Conservation (phyloP, 2,888 invertebrate species). For the Tiliacea aurago region DNA sequence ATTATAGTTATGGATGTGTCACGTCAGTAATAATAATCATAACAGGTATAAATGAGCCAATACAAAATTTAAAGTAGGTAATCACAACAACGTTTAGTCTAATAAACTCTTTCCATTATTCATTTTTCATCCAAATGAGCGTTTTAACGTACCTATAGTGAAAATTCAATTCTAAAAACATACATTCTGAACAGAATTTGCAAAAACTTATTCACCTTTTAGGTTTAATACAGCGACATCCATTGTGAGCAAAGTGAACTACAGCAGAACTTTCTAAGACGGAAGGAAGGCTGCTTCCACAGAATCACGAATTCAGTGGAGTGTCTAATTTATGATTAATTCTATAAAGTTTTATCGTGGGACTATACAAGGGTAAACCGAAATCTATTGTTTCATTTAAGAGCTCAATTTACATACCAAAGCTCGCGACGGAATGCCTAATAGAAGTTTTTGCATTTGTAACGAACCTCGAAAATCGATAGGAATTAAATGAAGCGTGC, state of each 20-base stretch:
- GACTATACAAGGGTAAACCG: constrained; percentile 66
- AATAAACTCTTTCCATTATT: background rate
- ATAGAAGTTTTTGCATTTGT: constrained; percentile 87
- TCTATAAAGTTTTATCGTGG: constrained; percentile 66
- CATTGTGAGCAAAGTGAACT: constrained; percentile 48
- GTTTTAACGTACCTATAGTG: too few relatives aligned
- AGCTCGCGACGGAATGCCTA: constrained; percentile 80
- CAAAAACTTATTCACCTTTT: constrained; percentile 17
- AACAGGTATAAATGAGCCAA: background rate
- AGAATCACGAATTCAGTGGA: constrained; percentile 58
- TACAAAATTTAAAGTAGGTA: background rate
- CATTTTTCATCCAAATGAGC: background rate
- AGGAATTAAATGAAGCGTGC: constrained; percentile 79
- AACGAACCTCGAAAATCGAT: constrained; percentile 85
- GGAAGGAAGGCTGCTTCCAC: constrained; percentile 59
- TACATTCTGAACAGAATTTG: background rate
- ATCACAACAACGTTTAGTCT: background rate
- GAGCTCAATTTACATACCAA: constrained; percentile 85
- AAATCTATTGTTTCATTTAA: constrained; percentile 86
- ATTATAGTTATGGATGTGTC: constrained; percentile 1
- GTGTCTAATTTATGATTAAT: constrained; percentile 70
- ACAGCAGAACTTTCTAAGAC: constrained; percentile 56
- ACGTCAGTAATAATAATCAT: constrained; percentile 1
- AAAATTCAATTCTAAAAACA: background rate
- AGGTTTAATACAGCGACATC: constrained; percentile 43